Evolutionary conservation across 2,888 invertebrate species (phyloP).

Genomic region (Tinea semifulvella): DNA sequence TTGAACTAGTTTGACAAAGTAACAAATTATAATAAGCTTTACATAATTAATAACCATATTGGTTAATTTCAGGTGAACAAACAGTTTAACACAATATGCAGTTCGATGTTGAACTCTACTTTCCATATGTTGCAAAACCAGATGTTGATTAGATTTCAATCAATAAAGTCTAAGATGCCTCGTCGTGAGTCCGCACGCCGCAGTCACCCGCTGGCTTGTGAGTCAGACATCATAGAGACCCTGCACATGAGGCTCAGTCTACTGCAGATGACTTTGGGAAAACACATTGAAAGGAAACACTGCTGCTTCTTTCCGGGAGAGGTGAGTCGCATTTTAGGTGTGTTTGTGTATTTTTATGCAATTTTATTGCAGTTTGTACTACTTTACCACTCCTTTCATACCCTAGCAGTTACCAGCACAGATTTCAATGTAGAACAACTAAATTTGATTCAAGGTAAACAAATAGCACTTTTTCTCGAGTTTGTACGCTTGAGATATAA

Average conservation of each 20-base stretch:
- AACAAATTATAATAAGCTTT: no score
- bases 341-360: neutral
- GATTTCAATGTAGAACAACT: no score
- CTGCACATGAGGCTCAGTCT: conserved; percentile 91
- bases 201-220: conserved; percentile 89
- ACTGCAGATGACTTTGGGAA: conserved; percentile 93
- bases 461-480: no score
- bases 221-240: conserved; percentile 93
- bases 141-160: conserved; percentile 85
- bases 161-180: conserved; percentile 91
- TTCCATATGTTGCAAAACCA: conserved; percentile 87
- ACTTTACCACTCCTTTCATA: no score
- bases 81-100: conserved; percentile 82
- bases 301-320: conserved; percentile 96
- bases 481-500: no score
- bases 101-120: conserved; percentile 81
- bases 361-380: neutral
- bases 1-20: no score
- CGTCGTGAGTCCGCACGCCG: conserved; percentile 89
- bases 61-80: conserved; percentile 78
- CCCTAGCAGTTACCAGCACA: no score
- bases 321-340: conserved; percentile 57
- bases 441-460: no score
- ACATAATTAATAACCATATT: no score
- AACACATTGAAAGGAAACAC: conserved; percentile 92